Conservation (phyloP, 2,888 invertebrate species). For the Aphodius sticticus region DNA sequence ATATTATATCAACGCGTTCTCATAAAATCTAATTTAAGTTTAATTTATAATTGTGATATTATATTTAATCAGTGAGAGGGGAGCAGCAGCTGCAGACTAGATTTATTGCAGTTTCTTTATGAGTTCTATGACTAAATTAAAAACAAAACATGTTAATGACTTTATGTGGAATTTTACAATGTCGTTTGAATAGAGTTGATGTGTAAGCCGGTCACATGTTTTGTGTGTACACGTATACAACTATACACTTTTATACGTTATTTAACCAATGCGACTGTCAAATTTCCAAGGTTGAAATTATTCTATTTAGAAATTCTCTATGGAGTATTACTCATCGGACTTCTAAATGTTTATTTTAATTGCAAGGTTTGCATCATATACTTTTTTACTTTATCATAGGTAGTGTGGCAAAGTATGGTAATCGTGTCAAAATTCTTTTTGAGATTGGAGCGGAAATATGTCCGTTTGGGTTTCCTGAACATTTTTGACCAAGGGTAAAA, state of each 20-base stretch:
- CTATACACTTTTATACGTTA: background rate
- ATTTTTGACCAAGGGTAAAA: too few relatives aligned
- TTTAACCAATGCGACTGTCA: background rate
- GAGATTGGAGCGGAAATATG: too few relatives aligned
- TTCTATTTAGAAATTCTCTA: background rate
- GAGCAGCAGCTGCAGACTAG: background rate
- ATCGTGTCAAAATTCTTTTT: too few relatives aligned
- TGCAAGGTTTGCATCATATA: background rate
- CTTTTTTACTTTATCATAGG: too few relatives aligned
- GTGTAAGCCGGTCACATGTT: too few relatives aligned
- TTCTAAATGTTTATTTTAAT: background rate
- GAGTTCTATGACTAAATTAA: background rate
- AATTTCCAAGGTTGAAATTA: background rate
- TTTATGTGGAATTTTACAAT: too few relatives aligned
- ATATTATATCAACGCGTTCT: too few relatives aligned
- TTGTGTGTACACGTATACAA: too few relatives aligned
- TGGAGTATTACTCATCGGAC: background rate
- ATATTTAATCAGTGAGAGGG: background rate
- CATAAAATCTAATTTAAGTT: background rate
- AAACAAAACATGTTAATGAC: too few relatives aligned
- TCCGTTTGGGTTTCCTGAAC: too few relatives aligned
- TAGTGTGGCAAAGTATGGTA: too few relatives aligned
- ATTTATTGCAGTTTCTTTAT: background rate
- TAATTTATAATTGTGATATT: background rate
- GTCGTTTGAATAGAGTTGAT: too few relatives aligned